A percentile compares a stretch with the other conserved stretches of the same genome.
Evolutionary conservation across 2,113 vertebrate genomes (phyloP).

Genomic region (Brienomyrus longianalis): DNA sequence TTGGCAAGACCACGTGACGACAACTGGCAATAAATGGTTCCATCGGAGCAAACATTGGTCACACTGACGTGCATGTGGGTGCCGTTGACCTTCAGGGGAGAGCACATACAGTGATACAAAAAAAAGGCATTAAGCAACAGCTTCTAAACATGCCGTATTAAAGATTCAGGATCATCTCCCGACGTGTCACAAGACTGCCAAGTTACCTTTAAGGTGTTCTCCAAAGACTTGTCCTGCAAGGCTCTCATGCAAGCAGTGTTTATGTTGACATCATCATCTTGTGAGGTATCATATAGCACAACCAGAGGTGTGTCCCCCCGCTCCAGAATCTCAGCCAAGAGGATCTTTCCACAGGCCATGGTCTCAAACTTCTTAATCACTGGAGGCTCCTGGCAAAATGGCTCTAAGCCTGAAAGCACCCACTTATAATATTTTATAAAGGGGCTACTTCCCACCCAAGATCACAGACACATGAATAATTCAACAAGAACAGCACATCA

Average conservation of each 20-base stretch:
- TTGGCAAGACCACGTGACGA: conserved; percentile 79
- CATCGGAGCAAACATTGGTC: conserved; percentile 85
- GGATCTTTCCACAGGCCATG: conserved; percentile 72
- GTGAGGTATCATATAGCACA: conserved; percentile 86
- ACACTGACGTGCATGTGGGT: conserved; percentile 77
- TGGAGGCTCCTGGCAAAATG: conserved; percentile 65
- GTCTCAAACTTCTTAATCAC: conserved; percentile 71
- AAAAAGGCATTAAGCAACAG: conserved; percentile 6
- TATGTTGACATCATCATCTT: conserved; percentile 83
- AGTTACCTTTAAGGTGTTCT: conserved; percentile 71
- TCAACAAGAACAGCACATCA: neutral
- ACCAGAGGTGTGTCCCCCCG: conserved; percentile 63
- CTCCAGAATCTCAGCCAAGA: conserved; percentile 80
- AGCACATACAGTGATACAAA: neutral
- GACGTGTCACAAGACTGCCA: neutral
- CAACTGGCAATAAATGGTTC: conserved; percentile 84
- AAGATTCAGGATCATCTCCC: neutral
- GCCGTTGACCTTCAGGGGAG: conserved; percentile 66
- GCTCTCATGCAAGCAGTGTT: conserved; percentile 74
- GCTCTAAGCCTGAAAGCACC: conserved; percentile 73
- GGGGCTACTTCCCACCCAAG: neutral
- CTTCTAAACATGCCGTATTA: neutral
- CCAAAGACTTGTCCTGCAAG: conserved; percentile 72
- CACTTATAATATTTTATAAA: neutral
- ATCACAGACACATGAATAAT: neutral